A percentile compares a stretch with the other conserved stretches of the same genome.
Evolutionary conservation across 2,888 invertebrate species (phyloP).

Genomic region (Protodeltote pygarga): DNA sequence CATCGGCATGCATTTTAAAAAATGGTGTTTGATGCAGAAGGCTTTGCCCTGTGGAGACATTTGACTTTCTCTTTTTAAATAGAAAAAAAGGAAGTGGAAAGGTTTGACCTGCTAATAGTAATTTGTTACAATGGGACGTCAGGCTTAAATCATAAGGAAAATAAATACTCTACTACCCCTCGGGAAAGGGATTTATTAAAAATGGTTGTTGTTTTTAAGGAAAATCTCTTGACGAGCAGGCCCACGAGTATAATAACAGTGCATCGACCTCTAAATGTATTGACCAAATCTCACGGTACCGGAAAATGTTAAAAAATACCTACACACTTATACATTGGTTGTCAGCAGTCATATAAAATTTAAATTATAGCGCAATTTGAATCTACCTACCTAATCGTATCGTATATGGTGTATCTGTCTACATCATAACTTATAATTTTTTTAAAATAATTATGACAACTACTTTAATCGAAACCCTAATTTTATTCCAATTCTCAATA

Average conservation of each 20-base stretch:
- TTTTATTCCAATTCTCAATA: slow-evolving; percentile 41
- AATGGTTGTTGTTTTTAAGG: background rate
- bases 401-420: slow-evolving; percentile 28
- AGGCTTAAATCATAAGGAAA: background rate
- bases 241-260: slow-evolving; percentile 44
- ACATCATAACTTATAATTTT: slow-evolving; percentile 43
- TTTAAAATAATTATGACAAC: slow-evolving; percentile 49
- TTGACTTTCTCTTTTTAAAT: slow-evolving; percentile 45
- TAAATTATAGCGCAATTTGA: slow-evolving; percentile 35
- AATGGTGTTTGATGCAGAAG: slow-evolving; percentile 56
- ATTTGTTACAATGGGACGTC: background rate
- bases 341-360: slow-evolving; percentile 35
- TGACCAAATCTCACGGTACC: slow-evolving; percentile 6
- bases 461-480: slow-evolving; percentile 39
- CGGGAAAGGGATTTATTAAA: too few species aligned
- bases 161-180: rapidly evolving
- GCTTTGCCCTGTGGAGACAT: slow-evolving; percentile 49
- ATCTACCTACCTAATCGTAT: slow-evolving; percentile 37
- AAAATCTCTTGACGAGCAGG: background rate
- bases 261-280: slow-evolving; percentile 53
- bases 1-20: slow-evolving; percentile 77
- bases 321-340: slow-evolving; percentile 25
- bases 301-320: slow-evolving; percentile 28
- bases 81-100: background rate
- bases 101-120: background rate